Percentiles rank a stretch among this genome's conserved stretches.
These are phyloP conservation scores for Hoplodrina blanda DNA, from an alignment of 2,888 invertebrate genomes.

Conservation along the genomic window DNA sequence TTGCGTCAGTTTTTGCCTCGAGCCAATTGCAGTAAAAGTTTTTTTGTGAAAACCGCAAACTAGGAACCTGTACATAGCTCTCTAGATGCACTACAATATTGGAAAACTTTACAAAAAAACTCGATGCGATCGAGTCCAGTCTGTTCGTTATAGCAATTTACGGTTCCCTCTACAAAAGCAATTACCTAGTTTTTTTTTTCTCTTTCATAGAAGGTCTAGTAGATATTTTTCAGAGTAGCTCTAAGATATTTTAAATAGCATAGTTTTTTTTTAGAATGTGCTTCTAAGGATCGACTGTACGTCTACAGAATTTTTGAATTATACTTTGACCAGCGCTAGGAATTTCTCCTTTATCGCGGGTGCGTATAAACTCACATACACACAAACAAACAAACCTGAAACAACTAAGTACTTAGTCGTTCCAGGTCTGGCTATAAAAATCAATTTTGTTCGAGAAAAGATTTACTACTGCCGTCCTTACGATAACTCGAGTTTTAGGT, in stretches of 20 bases:
- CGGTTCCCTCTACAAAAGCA: constrained; percentile 44
- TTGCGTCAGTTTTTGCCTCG: background rate
- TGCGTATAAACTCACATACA: no score
- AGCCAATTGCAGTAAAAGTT: constrained; percentile 19
- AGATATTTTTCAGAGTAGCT: constrained; percentile 16
- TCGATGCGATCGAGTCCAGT: constrained; percentile 29
- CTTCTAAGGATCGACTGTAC: no score
- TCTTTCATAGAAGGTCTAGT: background rate
- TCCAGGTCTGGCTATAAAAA: no score
- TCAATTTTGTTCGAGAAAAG: no score
- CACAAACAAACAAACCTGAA: no score
- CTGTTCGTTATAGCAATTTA: constrained; percentile 45
- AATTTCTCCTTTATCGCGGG: no score
- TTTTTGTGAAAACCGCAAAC: constrained; percentile 26
- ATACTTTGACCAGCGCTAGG: no score
- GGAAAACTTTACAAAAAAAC: constrained; percentile 52
- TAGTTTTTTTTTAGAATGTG: no score
- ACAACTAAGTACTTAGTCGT: no score
- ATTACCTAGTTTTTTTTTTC: constrained; percentile 18
- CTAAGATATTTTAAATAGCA: constrained; percentile 1
- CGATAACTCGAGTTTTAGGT: no score
- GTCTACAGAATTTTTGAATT: no score
- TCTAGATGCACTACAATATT: constrained; percentile 31
- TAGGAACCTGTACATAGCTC: constrained; percentile 8
- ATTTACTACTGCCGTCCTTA: no score